These are phyloP conservation scores for Copsychus sechellarum DNA, from an alignment of 2,113 vertebrate species.

Conservation along the genomic window DNA sequence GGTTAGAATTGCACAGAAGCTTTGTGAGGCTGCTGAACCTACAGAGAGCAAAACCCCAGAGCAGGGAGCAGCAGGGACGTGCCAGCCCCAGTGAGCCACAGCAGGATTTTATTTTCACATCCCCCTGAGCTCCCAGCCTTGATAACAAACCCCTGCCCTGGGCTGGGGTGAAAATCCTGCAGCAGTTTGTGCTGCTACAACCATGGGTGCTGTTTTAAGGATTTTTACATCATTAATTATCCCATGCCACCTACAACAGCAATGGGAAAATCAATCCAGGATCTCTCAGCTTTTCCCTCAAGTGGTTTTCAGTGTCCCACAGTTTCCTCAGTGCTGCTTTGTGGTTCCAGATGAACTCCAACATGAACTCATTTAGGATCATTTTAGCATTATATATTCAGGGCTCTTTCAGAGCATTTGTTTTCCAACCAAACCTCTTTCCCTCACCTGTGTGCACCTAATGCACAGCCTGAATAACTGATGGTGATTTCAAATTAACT, in stretches of 20 bases:
- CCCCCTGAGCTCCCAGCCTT: neutral
- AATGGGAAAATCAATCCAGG: neutral
- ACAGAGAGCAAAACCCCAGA: neutral
- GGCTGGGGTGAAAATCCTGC: neutral
- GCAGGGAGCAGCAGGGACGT: rapidly evolving
- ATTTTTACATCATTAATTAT: neutral
- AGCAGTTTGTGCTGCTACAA: neutral
- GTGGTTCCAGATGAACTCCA: neutral
- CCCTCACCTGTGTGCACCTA: neutral
- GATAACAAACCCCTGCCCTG: neutral
- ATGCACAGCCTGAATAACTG: neutral
- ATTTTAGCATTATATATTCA: rapidly evolving
- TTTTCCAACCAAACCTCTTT: neutral
- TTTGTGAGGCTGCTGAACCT: neutral
- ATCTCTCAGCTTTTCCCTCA: neutral
- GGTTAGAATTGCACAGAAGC: neutral
- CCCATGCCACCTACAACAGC: neutral
- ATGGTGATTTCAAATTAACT: neutral
- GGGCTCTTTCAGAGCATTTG: neutral
- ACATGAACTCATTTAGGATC: rapidly evolving
- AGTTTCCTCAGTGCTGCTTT: neutral
- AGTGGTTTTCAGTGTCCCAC: neutral
- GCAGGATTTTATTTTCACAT: neutral
- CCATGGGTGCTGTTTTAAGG: neutral
- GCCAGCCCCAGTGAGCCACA: neutral